phyloP scores from a whole-genome alignment of 2,888 invertebrate species.

The Lasioglossum zephyrum region DNA sequence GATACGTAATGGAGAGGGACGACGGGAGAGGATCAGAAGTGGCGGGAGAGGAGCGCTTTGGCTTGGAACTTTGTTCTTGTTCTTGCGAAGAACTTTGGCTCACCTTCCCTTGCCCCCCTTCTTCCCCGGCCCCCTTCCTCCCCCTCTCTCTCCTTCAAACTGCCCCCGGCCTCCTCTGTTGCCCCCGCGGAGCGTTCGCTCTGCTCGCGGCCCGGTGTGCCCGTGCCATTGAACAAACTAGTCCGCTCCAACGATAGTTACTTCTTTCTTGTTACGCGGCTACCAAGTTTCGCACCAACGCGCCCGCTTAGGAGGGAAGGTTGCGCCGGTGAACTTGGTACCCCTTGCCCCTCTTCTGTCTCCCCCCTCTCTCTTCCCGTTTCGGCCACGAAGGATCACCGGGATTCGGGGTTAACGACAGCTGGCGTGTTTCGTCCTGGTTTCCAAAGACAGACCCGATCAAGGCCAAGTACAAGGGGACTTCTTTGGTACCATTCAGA shows the following conservation, averaged over 20 bases:
- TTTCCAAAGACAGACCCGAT: slow-evolving; percentile 62
- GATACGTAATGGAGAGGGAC: slow-evolving; percentile 67
- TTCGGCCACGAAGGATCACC: slow-evolving; percentile 70
- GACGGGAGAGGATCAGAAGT: slow-evolving; percentile 59
- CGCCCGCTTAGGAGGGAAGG: slow-evolving; percentile 75
- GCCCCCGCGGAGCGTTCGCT: slow-evolving; percentile 17
- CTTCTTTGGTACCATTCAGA: slow-evolving; percentile 54
- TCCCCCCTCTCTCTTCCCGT: slow-evolving; percentile 61
- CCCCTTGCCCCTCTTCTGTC: slow-evolving; percentile 39
- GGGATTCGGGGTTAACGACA: slow-evolving; percentile 71
- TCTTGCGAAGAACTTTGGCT: slow-evolving; percentile 83
- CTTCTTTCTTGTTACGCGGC: slow-evolving; percentile 83
- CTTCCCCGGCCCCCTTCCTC: slow-evolving; percentile 34
- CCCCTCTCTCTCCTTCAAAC: not conserved
- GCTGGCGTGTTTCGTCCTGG: slow-evolving; percentile 63
- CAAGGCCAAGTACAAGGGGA: slow-evolving; percentile 65
- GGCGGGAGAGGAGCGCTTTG: slow-evolving; percentile 65
- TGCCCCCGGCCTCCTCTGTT: slow-evolving; percentile 20
- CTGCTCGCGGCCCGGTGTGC: slow-evolving; percentile 40
- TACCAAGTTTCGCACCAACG: slow-evolving; percentile 80
- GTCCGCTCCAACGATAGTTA: slow-evolving; percentile 82
- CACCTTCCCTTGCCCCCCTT: slow-evolving; percentile 67
- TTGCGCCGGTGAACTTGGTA: slow-evolving; percentile 80
- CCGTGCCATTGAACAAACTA: slow-evolving; percentile 83
- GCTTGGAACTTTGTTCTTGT: slow-evolving; percentile 83